These are phyloP conservation scores for Pterophyllum scalare DNA, from an alignment of 2,113 vertebrate genomes.

Conservation along the genomic window DNA sequence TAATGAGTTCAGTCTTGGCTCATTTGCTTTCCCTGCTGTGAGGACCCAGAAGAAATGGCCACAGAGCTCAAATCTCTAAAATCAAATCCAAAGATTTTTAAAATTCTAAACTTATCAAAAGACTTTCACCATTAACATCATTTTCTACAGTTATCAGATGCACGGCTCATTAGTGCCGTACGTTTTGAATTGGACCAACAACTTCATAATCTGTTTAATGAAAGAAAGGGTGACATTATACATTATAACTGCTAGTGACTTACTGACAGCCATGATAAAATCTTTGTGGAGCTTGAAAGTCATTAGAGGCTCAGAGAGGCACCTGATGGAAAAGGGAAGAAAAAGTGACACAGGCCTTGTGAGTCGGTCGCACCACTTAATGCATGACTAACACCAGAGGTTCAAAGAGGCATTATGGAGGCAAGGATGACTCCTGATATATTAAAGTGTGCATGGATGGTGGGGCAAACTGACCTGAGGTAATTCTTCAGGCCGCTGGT, in stretches of 20 bases:
- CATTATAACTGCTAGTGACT: slow-evolving; percentile 75
- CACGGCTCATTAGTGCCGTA: not conserved
- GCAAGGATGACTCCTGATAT: slow-evolving; percentile 50
- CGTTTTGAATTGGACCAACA: not conserved
- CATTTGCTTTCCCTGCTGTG: not conserved
- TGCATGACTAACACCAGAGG: slow-evolving; percentile 32
- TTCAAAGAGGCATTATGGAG: slow-evolving; percentile 54
- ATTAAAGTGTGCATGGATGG: slow-evolving; percentile 20
- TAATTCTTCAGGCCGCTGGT: slow-evolving; percentile 98
- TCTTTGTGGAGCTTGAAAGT: slow-evolving; percentile 98
- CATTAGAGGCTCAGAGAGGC: slow-evolving; percentile 96
- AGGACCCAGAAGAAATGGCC: not conserved
- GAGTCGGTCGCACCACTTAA: slow-evolving; percentile 23
- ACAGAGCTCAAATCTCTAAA: not conserved
- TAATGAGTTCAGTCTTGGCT: slow-evolving; percentile 6
- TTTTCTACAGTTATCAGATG: not conserved
- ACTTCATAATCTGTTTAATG: not conserved
- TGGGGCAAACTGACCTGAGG: slow-evolving; percentile 89
- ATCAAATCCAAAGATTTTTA: not conserved
- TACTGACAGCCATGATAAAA: slow-evolving; percentile 97
- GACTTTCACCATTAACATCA: not conserved
- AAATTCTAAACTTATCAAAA: not conserved
- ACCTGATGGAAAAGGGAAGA: slow-evolving; percentile 77
- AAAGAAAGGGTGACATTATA: not conserved
- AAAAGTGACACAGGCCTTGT: slow-evolving; percentile 32